Evolutionary conservation across 2,888 invertebrate species (phyloP), one percentile per base, ranked within the genome.

Genomic region (Acronicta psi): DNA sequence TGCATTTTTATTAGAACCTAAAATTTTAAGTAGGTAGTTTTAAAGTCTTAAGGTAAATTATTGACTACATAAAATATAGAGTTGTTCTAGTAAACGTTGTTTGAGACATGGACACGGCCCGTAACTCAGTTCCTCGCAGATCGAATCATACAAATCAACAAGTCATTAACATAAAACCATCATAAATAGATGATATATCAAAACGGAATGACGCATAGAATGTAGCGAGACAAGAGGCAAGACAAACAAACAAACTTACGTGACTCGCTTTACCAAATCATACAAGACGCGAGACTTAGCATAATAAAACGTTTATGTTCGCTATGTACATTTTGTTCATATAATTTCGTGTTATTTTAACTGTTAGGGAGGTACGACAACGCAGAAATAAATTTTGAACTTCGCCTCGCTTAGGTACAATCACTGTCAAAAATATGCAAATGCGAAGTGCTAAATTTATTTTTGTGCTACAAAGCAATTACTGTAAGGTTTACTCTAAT

Each of bases 211-310:
- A 75, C 84, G 80, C 85, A 86, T 82, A 83, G 84, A 85, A 86
- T 88, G 85, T 86, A 87, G 86, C 85, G 82, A 83, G 69, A 77
- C 70, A 83, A 79, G 81, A 81, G 77, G 80, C 78, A 82, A 84
- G 80, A 86, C 86, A 86, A 85, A 89, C 83, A 88, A 83, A 89
- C 86, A 86, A 79, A 86, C 82, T 84, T 83, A 92, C 92, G 93
- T 93, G 93, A 91, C 92, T 92, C 88, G 91, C 86, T 88, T 92
- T 91, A 94, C 93, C 93, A 93, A 94, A 93, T 88, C 87, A 85
- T 84, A 56, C 23, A 87, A 88, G 87, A 88, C 86, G 89, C 89
- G 90, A 92, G 89, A 87, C 89, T 91, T 88, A 88, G 91, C 88
- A 89, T 90, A 89, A 86, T 87, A 78, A 84, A 82, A 82, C 82